Percentiles rank a stretch among this genome's conserved stretches.
These are phyloP conservation scores for Mimumesa dahlbomi DNA, from an alignment of 2,888 invertebrate genomes.

Conservation along the genomic window DNA sequence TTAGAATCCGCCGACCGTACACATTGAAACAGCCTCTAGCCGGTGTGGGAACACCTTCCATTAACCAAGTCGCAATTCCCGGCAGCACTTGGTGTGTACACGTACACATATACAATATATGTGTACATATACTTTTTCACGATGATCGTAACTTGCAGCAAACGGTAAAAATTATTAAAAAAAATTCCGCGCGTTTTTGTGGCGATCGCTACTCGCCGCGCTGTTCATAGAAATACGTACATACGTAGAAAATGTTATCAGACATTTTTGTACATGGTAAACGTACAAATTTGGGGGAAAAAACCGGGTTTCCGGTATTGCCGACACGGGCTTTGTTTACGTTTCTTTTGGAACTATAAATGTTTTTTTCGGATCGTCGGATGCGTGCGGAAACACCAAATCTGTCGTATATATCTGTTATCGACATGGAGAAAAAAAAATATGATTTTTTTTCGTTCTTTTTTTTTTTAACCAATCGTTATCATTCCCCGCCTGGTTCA, in stretches of 20 bases:
- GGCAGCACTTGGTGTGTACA: too few relatives aligned
- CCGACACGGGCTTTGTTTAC: constrained; percentile 51
- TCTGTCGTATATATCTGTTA: constrained; percentile 23
- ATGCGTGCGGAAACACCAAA: constrained; percentile 39
- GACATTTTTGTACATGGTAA: too few relatives aligned
- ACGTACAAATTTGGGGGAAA: not conserved
- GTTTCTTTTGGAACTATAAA: constrained; percentile 44
- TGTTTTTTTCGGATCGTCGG: constrained; percentile 53
- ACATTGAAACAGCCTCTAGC: constrained; percentile 17
- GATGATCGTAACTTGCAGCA: constrained; percentile 5
- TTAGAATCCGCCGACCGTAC: constrained; percentile 29
- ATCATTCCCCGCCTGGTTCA: constrained; percentile 21
- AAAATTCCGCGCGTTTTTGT: too few relatives aligned
- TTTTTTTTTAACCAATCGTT: constrained; percentile 4
- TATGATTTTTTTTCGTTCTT: constrained; percentile 4
- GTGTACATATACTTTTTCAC: constrained; percentile 10
- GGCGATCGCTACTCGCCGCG: too few relatives aligned
- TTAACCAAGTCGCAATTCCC: constrained; percentile 35
- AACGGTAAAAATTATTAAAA: not conserved
- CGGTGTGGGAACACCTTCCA: constrained; percentile 25
- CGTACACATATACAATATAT: too few relatives aligned
- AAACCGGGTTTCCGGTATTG: constrained; percentile 33
- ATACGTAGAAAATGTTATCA: not conserved
- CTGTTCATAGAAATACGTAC: not conserved
- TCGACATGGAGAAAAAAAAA: constrained; percentile 12